These are phyloP conservation scores for Chaenodraco wilsoni DNA, from an alignment of 2,797 vertebrate species.

Conservation along the genomic window DNA sequence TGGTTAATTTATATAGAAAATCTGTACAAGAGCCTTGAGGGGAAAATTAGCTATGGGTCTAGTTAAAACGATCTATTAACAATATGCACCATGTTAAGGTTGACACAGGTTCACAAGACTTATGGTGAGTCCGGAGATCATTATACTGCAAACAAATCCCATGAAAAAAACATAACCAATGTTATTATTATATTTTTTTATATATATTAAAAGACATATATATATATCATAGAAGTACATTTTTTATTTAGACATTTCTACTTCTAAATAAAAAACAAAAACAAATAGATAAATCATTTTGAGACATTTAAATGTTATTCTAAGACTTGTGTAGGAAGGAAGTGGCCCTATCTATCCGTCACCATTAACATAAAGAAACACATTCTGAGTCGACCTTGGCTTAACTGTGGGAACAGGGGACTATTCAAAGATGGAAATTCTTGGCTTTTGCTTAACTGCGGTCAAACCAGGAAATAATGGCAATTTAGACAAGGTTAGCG, in stretches of 20 bases:
- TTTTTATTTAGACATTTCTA: too few relatives aligned
- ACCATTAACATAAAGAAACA: background rate
- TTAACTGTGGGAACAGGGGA: constrained; percentile 11
- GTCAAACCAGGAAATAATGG: constrained; percentile 13
- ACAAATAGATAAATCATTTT: background rate
- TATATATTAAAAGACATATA: too few relatives aligned
- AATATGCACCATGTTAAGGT: background rate
- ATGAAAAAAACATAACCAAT: background rate
- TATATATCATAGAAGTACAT: too few relatives aligned
- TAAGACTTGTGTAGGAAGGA: background rate
- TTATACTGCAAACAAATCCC: background rate
- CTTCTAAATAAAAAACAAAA: background rate
- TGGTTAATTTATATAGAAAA: background rate
- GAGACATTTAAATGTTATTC: background rate
- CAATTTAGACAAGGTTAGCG: constrained; percentile 1
- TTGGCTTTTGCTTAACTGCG: background rate
- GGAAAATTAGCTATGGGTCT: background rate
- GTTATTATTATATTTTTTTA: too few relatives aligned
- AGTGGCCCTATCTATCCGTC: background rate
- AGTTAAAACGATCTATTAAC: background rate
- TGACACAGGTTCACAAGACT: background rate
- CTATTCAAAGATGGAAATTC: background rate
- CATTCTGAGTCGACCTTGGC: background rate
- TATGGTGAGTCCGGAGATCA: background rate
- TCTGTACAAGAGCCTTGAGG: background rate